Conservation (phyloP, 2,888 invertebrate species). For the Diarsia brunnea region DNA sequence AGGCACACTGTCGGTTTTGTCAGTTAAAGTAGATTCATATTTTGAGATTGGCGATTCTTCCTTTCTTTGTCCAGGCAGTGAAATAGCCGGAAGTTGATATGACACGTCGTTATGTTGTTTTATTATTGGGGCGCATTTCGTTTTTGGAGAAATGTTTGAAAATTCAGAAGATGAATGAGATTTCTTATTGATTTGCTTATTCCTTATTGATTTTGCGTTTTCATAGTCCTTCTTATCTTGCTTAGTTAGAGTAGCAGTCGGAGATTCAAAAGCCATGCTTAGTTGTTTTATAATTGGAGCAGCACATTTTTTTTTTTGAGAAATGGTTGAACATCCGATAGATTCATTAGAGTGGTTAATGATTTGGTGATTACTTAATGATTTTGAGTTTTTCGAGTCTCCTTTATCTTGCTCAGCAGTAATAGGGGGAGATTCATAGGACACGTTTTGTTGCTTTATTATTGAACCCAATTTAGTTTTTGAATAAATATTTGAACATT, state of each 20-base stretch:
- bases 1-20: not conserved
- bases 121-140: not conserved
- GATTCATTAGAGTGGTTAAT: not conserved
- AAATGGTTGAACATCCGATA: not conserved
- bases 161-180: not conserved
- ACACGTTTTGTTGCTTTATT: conserved; percentile 3
- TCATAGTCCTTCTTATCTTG: not conserved
- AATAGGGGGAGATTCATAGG: conserved; percentile 1
- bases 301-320: not conserved
- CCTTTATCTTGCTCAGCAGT: not conserved
- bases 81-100: conserved; percentile 8
- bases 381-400: conserved; percentile 1
- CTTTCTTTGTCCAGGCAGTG: not conserved
- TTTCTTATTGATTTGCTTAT: not conserved
- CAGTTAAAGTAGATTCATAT: not conserved
- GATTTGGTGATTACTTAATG: too few species aligned
- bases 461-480: not conserved
- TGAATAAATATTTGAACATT: not conserved
- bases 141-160: conserved; percentile 7
- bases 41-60: conserved; percentile 6
- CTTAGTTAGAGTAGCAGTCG: not conserved
- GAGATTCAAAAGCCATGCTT: conserved; percentile 4
- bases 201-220: conserved; percentile 4
- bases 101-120: conserved; percentile 14
- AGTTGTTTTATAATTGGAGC: not conserved